Evolutionary conservation across 64 coral and sea anemone genomes (phyloP).

Genomic region (Porites australiensis): DNA sequence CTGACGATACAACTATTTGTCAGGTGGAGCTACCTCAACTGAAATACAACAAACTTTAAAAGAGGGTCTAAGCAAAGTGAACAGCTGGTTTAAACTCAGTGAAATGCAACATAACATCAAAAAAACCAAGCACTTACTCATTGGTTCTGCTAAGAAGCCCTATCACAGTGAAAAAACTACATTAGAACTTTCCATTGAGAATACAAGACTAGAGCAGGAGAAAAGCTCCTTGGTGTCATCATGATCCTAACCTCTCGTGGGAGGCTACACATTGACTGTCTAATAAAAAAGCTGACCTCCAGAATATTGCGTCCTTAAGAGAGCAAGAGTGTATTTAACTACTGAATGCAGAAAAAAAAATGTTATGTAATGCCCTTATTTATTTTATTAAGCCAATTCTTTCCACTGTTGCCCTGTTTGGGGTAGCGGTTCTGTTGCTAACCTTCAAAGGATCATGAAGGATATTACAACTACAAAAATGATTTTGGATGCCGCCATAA

Average conservation of each 20-base stretch:
- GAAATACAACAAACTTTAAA: slow-evolving; percentile 46
- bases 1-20: slow-evolving; percentile 59
- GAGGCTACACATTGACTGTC: too few species aligned
- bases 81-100: slow-evolving; percentile 13
- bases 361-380: too few species aligned
- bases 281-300: too few species aligned
- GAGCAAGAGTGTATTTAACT: too few species aligned
- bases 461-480: too few species aligned
- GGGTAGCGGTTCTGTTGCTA: too few species aligned
- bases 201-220: background rate
- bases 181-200: background rate
- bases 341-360: too few species aligned
- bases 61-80: slow-evolving; percentile 16
- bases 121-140: slow-evolving; percentile 4
- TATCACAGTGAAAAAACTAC: background rate
- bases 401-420: too few species aligned
- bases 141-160: slow-evolving; percentile 12
- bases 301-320: too few species aligned
- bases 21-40: slow-evolving; percentile 5
- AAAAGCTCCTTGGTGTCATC: background rate
- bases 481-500: too few species aligned
- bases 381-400: too few species aligned
- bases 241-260: background rate
- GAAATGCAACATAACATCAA: background rate
- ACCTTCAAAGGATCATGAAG: too few species aligned